Base-by-base conservation (phyloP, 2,888 invertebrate genomes). In the Cheilosia soror region DNA sequence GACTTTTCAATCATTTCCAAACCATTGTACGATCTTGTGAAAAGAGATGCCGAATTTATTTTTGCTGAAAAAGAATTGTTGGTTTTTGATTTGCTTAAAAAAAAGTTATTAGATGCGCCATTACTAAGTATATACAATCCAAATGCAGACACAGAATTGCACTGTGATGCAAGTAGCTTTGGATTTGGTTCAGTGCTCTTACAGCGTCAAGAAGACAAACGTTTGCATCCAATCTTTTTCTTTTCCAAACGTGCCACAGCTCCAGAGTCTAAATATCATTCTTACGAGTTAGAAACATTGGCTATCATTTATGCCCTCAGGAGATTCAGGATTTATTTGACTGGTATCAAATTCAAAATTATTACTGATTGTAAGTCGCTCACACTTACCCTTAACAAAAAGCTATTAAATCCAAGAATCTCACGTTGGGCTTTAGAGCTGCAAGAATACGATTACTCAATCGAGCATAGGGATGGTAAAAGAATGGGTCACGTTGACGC, bases 101-200 rank as follows among this genome's bases (percentile, higher is more conserved):
- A 60, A 49, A 73, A 47, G 13, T 47, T 87, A 13, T 40, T 68
- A 29, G 27, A 66, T 44, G 60, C 87, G 51, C 89, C 87, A 57
- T 72, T 90, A n/a, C 79, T 91, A n/a, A 86, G 88, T 5, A 77
- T 91, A 5, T 91, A 65, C 79, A 72, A 76, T 27, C 89, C 89
- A 6, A 51, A 58, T 33, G 55, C 55, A n/a, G 88, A 88, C 76
- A 90, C 89, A 4, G 88, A 90, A 79, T 69, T 90, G 49, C 89
- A 90, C 78, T 88, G 87, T 9, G 89, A 90, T 78, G 90, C 89
- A 5, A 88, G 88, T 75, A 33, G 84, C 0, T 15, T 42, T 2
- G 89, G 89, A 5, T 89, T 85, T 82, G 90, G 89, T 11, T 86
- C 88, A 13, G 80, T 89, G 2, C 51, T 89, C 6, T 29, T 63